These are phyloP conservation scores for Spodoptera exigua DNA, from an alignment of 2,888 invertebrate species.

Conservation along the genomic window DNA sequence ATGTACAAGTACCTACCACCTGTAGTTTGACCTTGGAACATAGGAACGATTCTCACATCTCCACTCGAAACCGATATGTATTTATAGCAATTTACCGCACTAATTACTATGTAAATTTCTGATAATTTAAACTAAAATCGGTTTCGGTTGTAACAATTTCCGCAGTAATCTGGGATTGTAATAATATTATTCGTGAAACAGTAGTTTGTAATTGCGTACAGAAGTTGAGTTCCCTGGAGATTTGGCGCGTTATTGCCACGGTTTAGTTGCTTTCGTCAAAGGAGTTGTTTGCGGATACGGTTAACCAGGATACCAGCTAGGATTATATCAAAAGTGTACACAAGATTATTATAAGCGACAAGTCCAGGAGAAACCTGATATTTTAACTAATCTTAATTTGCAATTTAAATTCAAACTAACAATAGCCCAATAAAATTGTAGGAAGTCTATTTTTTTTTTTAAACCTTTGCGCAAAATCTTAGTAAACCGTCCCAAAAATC, in stretches of 20 bases:
- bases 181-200: slow-evolving; percentile 25
- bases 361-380: too few relatives aligned
- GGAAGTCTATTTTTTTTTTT: neutral
- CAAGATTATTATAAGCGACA: too few relatives aligned
- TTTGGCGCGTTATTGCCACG: slow-evolving; percentile 6
- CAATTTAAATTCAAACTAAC: too few relatives aligned
- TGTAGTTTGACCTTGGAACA: neutral
- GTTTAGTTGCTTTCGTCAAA: slow-evolving; percentile 5
- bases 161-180: slow-evolving; percentile 21
- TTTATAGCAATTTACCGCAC: slow-evolving; percentile 4
- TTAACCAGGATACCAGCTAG: neutral
- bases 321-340: neutral
- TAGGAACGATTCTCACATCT: slow-evolving; percentile 1
- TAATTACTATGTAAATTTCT: slow-evolving; percentile 30
- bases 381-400: too few relatives aligned
- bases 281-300: neutral
- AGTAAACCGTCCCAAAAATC: slow-evolving; percentile 29
- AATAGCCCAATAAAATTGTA: too few relatives aligned
- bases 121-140: slow-evolving; percentile 17
- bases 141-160: slow-evolving; percentile 22
- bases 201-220: slow-evolving; percentile 33
- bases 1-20: neutral
- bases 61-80: slow-evolving; percentile 3
- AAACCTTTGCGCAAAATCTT: slow-evolving; percentile 7
- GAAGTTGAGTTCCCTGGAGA: slow-evolving; percentile 9